Evolutionary conservation across 2,113 vertebrate species (phyloP).

Genomic region (Leptodactylus fuscus): DNA sequence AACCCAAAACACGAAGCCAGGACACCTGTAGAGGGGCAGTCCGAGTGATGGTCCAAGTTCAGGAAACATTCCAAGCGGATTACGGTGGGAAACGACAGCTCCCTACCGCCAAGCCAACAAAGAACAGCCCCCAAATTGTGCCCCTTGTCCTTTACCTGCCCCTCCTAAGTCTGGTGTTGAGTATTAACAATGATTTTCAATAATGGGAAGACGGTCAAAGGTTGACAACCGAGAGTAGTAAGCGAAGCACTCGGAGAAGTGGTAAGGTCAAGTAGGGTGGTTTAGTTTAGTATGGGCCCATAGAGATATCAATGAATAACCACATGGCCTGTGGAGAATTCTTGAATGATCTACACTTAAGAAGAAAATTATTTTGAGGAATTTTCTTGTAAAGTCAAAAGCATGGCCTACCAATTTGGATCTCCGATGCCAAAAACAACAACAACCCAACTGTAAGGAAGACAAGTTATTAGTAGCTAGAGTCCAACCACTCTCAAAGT

Average conservation of each 20-base stretch:
- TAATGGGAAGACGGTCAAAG: background rate
- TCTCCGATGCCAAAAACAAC: background rate
- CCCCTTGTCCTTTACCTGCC: constrained; percentile 4
- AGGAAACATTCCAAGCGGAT: constrained; percentile 26
- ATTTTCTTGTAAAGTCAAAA: background rate
- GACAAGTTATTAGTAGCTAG: background rate
- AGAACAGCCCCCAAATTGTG: background rate
- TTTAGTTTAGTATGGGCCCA: background rate
- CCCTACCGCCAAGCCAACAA: constrained; percentile 9
- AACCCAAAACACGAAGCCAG: constrained; percentile 35
- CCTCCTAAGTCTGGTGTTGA: background rate
- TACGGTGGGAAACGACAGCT: constrained; percentile 12
- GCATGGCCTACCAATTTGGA: background rate
- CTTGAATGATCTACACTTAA: background rate
- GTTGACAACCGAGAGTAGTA: background rate
- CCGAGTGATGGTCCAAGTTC: constrained; percentile 18
- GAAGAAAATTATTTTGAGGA: background rate
- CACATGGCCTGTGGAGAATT: background rate
- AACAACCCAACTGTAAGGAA: background rate
- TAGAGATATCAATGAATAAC: background rate
- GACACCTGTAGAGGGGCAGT: constrained; percentile 41
- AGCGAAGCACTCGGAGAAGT: background rate
- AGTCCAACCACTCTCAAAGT: background rate
- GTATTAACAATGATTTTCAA: background rate
- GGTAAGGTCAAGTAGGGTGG: background rate